Base-by-base conservation (phyloP, 2,113 vertebrate species). In the Empidonax alnorum region DNA sequence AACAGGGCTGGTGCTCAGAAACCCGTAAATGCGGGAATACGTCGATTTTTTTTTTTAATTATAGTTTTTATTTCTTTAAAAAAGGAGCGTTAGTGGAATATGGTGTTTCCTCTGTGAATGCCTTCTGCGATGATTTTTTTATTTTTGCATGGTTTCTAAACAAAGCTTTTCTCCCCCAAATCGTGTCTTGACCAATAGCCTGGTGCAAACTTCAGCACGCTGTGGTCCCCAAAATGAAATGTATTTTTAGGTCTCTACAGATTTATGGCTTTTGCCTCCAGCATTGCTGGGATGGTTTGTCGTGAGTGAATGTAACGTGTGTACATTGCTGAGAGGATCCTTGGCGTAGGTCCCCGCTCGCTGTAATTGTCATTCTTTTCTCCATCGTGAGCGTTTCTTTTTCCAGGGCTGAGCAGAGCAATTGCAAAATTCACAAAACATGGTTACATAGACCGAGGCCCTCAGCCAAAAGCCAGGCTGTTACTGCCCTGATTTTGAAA, bases 221-320 rank as follows among this genome's bases (percentile, higher is more conserved):
- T 27, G 41, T 30, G 62, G 66, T 35, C 49, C 30, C 79, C 22
- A n/a, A 84, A n/a, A 86, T 41, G 17, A 62, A 37, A 61, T 18
- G 46, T 94, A 46, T 95, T 91, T 96, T 81, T 84, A 67, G 84
- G 35, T 81, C 80, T 49, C 76, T 55, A 46, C 44, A 62, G 93
- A 74, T 89, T 77, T 76, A 58, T n/a, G 80, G 68, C 63, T 74
- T 84, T 81, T 80, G 80, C 87, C 68, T 52, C 44, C 24, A 17
- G 85, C 20, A 1, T 53, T 44, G 42, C 71, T 58, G 55, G 72
- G 84, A 10, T 77, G 24, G 7, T 61, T 93, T 75, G 79, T 61
- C 41, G 35, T 44, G 49, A 72, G 77, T 28, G 85, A 71, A 65
- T 59, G 10, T 67, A 41, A 79, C 47, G 42, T 62, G 49, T 82